phyloP scores from a whole-genome alignment of 2,113 vertebrate genomes.

The Burhinus oedicnemus region DNA sequence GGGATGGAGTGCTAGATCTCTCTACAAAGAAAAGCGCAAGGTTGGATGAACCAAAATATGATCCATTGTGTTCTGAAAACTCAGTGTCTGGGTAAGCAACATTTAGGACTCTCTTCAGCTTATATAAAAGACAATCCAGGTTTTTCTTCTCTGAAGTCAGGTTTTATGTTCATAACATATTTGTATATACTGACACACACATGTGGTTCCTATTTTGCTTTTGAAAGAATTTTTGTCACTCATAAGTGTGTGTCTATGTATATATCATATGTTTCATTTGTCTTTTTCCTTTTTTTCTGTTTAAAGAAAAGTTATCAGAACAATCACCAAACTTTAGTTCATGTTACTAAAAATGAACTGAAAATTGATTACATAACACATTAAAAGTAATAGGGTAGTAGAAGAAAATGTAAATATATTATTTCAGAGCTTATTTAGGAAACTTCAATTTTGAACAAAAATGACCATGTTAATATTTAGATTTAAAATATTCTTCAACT shows the following conservation, averaged over 20 bases:
- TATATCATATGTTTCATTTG: constrained; percentile 81
- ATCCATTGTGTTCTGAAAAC: constrained; percentile 83
- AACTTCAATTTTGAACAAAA: constrained; percentile 65
- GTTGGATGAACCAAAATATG: constrained; percentile 81
- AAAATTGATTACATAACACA: constrained; percentile 62
- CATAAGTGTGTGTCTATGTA: constrained; percentile 80
- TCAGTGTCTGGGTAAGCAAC: constrained; percentile 88
- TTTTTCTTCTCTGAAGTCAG: constrained; percentile 61
- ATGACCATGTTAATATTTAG: constrained; percentile 54
- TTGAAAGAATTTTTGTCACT: constrained; percentile 74
- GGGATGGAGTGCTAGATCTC: constrained; percentile 97
- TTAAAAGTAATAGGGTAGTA: constrained; percentile 63
- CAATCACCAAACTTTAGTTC: constrained; percentile 88
- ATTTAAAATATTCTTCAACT: constrained; percentile 50
- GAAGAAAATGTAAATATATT: constrained; percentile 59
- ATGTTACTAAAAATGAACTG: constrained; percentile 82
- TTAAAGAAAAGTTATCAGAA: constrained; percentile 88
- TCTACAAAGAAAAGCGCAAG: constrained; percentile 88
- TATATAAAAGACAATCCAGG: constrained; percentile 26
- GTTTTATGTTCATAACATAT: constrained; percentile 54
- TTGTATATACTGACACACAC: constrained; percentile 70
- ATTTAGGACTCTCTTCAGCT: constrained; percentile 60
- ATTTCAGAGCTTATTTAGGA: constrained; percentile 38
- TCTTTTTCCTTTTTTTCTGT: constrained; percentile 82
- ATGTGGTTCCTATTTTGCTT: constrained; percentile 62